These are phyloP conservation scores for Abramis brama DNA, from an alignment of 2,113 vertebrate species.

Conservation along the genomic window DNA sequence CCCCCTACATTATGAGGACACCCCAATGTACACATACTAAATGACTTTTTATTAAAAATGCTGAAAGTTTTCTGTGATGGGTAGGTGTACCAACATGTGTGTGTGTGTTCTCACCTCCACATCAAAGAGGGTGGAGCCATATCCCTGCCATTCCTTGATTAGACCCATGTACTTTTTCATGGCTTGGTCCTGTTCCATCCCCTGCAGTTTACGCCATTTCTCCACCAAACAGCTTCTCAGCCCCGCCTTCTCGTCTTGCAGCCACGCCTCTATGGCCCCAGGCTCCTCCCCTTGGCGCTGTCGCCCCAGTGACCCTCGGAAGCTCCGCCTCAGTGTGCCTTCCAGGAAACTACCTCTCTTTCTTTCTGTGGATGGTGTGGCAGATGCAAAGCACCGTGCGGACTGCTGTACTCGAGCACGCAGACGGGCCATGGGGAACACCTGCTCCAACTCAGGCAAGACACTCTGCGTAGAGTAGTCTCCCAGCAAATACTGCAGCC, in stretches of 20 bases:
- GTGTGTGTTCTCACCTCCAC: constrained; percentile 84
- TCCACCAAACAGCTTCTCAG: constrained; percentile 84
- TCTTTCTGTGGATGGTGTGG: constrained; percentile 73
- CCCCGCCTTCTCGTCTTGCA: constrained; percentile 86
- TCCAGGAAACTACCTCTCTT: constrained; percentile 94
- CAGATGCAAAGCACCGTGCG: constrained; percentile 78
- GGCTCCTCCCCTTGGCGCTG: constrained; percentile 87
- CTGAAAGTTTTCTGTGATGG: too few species aligned
- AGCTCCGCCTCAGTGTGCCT: constrained; percentile 91
- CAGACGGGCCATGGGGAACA: constrained; percentile 88
- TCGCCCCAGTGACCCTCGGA: constrained; percentile 80
- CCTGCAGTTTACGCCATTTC: constrained; percentile 94
- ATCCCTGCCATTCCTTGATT: constrained; percentile 94
- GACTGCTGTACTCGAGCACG: constrained; percentile 90
- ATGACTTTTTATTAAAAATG: too few species aligned
- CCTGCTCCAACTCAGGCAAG: constrained; percentile 82
- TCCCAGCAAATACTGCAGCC: constrained; percentile 89
- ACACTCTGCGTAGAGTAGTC: constrained; percentile 76
- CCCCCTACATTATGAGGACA: too few species aligned
- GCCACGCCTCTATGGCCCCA: constrained; percentile 89
- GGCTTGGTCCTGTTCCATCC: constrained; percentile 89
- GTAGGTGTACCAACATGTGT: not conserved
- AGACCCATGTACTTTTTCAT: constrained; percentile 94
- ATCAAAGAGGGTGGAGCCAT: constrained; percentile 93
- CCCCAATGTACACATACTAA: too few species aligned